These are phyloP conservation scores for Campoplex nolae DNA, from an alignment of 2,888 invertebrate genomes.

Conservation along the genomic window DNA sequence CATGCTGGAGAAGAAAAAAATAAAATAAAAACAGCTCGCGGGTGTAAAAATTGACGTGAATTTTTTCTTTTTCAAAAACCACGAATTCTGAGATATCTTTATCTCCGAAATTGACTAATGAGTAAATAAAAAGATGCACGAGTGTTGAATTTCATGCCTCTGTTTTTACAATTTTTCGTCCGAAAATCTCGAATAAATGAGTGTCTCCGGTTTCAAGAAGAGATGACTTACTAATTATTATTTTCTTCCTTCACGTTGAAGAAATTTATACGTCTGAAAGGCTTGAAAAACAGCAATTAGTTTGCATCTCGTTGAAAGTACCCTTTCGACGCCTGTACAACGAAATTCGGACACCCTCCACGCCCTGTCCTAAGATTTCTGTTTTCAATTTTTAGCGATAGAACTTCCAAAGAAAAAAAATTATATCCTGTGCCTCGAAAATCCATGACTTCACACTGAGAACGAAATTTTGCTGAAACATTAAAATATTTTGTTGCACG, in stretches of 20 bases:
- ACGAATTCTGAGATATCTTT: neutral
- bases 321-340: neutral
- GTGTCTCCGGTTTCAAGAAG: neutral
- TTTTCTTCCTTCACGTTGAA: neutral
- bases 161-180: neutral
- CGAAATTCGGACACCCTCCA: constrained; percentile 15
- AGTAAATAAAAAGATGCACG: neutral
- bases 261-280: neutral
- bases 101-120: neutral
- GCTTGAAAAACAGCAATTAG: neutral
- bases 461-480: no score
- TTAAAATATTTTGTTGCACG: no score
- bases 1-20: neutral
- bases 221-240: neutral
- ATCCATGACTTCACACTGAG: neutral
- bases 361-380: neutral
- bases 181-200: neutral
- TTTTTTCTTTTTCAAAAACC: neutral
- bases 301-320: neutral
- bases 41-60: neutral
- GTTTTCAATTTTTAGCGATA: neutral
- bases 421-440: neutral
- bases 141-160: neutral
- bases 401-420: constrained; percentile 5
- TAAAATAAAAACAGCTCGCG: neutral